phyloP scores from a whole-genome alignment of 1,140 invertebrate species.

The Holcopasites calliopsidis region DNA sequence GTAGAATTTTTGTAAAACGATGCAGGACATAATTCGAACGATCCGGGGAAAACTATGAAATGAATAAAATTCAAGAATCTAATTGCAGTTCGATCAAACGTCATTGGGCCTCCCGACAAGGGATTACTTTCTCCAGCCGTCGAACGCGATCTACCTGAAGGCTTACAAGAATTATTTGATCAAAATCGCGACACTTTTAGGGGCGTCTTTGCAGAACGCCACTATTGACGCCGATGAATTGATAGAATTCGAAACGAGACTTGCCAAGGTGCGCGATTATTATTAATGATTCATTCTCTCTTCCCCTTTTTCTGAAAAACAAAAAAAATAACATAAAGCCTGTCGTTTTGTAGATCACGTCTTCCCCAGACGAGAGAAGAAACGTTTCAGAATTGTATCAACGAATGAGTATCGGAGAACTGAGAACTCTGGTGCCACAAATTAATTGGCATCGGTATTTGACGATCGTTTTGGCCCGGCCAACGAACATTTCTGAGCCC shows the following conservation, averaged over 20 bases:
- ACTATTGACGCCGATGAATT: constrained; percentile 85
- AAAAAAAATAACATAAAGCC: too few relatives aligned
- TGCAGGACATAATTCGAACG: background rate
- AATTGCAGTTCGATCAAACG: constrained; percentile 89
- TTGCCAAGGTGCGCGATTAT: constrained; percentile 83
- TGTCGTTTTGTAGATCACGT: constrained; percentile 88
- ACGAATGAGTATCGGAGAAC: constrained; percentile 86
- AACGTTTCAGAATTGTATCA: constrained; percentile 91
- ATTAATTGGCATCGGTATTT: constrained; percentile 90
- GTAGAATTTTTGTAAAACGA: constrained; percentile 67
- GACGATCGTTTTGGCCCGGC: constrained; percentile 83
- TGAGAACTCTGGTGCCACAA: constrained; percentile 85
- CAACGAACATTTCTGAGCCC: constrained; percentile 82
- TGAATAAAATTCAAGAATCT: background rate
- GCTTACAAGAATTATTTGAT: constrained; percentile 90
- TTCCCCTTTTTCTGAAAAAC: too few relatives aligned
- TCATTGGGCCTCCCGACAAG: constrained; percentile 91
- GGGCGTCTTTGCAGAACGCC: constrained; percentile 82
- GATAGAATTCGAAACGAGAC: constrained; percentile 89
- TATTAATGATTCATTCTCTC: too few relatives aligned
- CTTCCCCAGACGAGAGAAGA: constrained; percentile 88
- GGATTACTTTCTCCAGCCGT: constrained; percentile 90
- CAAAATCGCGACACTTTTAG: constrained; percentile 85
- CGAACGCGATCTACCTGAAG: constrained; percentile 85
- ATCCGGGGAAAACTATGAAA: background rate